Evolutionary conservation across 2,888 invertebrate species (phyloP).

Genomic region (Drosophila basisetae): DNA sequence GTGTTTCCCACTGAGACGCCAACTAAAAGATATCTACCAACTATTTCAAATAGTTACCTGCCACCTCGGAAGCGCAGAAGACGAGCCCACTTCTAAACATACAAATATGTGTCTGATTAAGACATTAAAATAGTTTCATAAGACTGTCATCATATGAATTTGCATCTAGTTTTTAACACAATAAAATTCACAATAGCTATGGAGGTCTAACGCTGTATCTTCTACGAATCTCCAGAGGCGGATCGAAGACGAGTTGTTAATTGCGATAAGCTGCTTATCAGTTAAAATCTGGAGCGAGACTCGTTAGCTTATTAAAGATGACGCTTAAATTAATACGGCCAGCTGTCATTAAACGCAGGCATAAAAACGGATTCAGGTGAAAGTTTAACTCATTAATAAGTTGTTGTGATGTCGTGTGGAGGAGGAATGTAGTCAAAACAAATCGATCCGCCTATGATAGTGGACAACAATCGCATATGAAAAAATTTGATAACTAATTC

Average conservation of each 20-base stretch:
- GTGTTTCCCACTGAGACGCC: conserved; percentile 54
- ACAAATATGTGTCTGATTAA: conserved; percentile 42
- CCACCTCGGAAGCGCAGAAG: conserved; percentile 47
- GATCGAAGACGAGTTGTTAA: conserved; percentile 41
- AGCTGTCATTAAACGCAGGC: conserved; percentile 62
- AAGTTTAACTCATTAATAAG: conserved; percentile 43
- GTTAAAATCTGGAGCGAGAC: conserved; percentile 58
- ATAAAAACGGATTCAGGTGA: conserved; percentile 63
- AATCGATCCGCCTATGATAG: conserved; percentile 53
- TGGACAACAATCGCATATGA: conserved; percentile 59
- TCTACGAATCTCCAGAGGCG: conserved; percentile 16
- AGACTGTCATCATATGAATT: conserved; percentile 49
- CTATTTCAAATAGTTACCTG: conserved; percentile 34
- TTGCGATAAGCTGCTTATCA: conserved; percentile 70
- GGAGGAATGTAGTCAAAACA: conserved; percentile 37
- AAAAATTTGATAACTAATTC: conserved; percentile 74
- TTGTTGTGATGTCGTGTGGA: conserved; percentile 7
- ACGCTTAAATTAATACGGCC: conserved; percentile 72
- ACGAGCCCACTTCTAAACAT: conserved; percentile 35
- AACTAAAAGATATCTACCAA: conserved; percentile 40
- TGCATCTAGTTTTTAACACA: conserved; percentile 41
- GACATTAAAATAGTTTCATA: conserved; percentile 62
- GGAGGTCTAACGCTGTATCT: conserved; percentile 29
- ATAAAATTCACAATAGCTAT: conserved; percentile 53
- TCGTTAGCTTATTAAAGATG: conserved; percentile 46